Evolutionary conservation across 2,797 vertebrate genomes (phyloP), one percentile per base, ranked within the genome.

Genomic region (Rhinogobio ventralis): DNA sequence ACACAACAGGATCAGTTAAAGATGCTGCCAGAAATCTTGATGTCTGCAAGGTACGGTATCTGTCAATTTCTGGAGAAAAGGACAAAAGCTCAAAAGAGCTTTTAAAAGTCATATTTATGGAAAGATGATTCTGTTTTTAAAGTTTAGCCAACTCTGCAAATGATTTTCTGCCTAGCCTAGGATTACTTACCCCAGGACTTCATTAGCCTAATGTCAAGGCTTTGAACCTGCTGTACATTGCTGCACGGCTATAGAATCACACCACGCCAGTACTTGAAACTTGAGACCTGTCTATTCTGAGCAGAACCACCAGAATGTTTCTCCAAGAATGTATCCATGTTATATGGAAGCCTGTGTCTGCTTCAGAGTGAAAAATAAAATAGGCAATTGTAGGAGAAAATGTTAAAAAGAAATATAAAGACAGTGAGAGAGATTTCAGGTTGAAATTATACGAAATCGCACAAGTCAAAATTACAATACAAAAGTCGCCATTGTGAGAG

Each of bases 271-370:
- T 79, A 71, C 81, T 69, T 83, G 87, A 88, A 89, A 90, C 76
- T 42, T 64, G 83, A 90, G 67, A 81, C 83, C 82, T 77, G 42
- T 79, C 88, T 90, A 90, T 90, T 89, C 86, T 90, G 85, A 90
- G 88, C 86, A 76, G 82, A 62, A 71, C 57, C 79, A 74, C 77
- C 76, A 72, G 60, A 87, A 87, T 45, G 53, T 85, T 86, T 55
- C 79, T 72, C 46, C 42, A 86, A 55, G 68, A 80, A 60, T 49
- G 23, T 23, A 46, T 23, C 60, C 46, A 30, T 7, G n/a, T 78
- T 77, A 64, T 55, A 75, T 39, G 20, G 55, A 53, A 11, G 14
- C 51, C 55, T 55, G 14, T 55, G 72, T 57, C 25, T 10, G 1
- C 75, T 39, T 45, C 74, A 2, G 55, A 45, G n/a, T 4, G 75